Base-by-base conservation (phyloP, 2,888 invertebrate species). In the Pecten maximus region DNA sequence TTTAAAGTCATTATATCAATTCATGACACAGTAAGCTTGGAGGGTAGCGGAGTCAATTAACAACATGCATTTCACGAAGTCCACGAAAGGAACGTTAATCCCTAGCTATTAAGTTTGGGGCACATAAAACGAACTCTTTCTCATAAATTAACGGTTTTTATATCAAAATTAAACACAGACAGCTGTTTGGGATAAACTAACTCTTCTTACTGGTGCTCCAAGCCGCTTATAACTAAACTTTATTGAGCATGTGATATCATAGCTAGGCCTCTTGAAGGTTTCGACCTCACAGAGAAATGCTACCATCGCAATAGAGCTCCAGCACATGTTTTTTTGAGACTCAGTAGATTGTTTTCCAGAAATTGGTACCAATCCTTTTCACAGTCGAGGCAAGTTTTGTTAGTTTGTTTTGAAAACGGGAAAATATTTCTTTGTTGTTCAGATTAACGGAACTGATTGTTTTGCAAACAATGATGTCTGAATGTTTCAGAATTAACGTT, bases 41-140 rank as follows among this genome's bases (percentile, higher is more conserved):
- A 35, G 74, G 35, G 19, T 74, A 35, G 12, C 74, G 74, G 35
- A 74, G 28, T 35, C 15, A 74, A 35, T 74, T 74, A 74, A 35
- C 74, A 74, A 0, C 74, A 28, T 28, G 28, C 28, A 74, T 74
- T 74, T 74, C 74, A 74, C 74, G 12, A 74, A 35, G 74, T 74
- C 28, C 74, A 60, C 35, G 12, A 74, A 74, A 74, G 74, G 35
- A 74, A 74, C 74, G 74, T 10, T 74, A 74, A 74, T 74, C 74
- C 74, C 35, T n/a, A 0, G 74, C 74, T 23, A 74, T 74, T 74
- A 74, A 74, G 35, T 28, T 74, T 35, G 35, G 74, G 74, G 74
- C 35, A 74, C 74, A 74, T 74, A 35, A 74, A 74, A 74, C 74
- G 15, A 35, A 74, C 74, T 74, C 74, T 74, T 74, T 74, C 74